phyloP scores from a whole-genome alignment of 2,113 vertebrate species.

The Cololabis saira region DNA sequence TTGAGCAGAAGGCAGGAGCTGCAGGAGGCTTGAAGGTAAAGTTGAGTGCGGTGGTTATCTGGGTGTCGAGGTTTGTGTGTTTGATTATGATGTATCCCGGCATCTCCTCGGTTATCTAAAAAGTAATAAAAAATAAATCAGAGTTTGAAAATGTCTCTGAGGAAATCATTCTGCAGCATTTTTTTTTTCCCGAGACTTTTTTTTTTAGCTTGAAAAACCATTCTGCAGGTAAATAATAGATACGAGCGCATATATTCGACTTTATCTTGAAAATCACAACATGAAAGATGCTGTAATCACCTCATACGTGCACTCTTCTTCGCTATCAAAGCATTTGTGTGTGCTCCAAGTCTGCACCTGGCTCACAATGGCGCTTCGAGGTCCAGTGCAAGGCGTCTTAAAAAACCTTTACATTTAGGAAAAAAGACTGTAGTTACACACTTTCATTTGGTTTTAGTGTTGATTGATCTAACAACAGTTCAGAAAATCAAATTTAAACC shows the following conservation, averaged over 20 bases:
- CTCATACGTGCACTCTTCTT: neutral
- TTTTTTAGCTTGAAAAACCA: neutral
- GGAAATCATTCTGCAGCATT: neutral
- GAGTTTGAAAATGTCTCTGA: neutral
- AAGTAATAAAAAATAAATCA: neutral
- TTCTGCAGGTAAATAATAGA: neutral
- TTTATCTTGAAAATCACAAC: neutral
- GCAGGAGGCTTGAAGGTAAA: conserved; percentile 11
- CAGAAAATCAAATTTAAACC: neutral
- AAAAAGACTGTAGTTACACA: neutral
- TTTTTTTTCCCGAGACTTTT: too few relatives aligned
- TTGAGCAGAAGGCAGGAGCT: neutral
- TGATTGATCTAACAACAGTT: too few relatives aligned
- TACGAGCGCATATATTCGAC: neutral
- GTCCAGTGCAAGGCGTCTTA: neutral
- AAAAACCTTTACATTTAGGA: neutral
- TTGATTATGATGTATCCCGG: conserved; percentile 5
- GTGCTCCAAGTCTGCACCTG: neutral
- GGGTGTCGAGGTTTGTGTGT: conserved; percentile 4
- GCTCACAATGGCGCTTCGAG: neutral
- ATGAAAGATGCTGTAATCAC: neutral
- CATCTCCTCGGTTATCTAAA: neutral
- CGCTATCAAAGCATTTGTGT: neutral
- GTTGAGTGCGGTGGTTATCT: neutral
- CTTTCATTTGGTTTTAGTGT: too few relatives aligned